A percentile compares a stretch with the other conserved stretches of the same genome.
Conservation (phyloP, 2,797 vertebrate genomes). For the Helarctos malayanus region DNA sequence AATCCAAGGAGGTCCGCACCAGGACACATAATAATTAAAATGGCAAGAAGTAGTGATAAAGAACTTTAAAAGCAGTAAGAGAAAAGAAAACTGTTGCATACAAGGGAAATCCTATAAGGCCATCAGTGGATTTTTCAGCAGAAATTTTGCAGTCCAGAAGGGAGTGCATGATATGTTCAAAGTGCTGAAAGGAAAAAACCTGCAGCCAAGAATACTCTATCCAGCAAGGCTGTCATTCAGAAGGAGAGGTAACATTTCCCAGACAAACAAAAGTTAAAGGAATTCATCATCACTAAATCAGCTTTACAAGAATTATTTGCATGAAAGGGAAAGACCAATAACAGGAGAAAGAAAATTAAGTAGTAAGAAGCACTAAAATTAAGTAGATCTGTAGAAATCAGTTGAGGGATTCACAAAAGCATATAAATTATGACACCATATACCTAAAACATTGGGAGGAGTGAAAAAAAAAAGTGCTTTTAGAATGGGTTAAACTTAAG, state of each 20-base stretch:
- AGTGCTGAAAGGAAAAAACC: background rate
- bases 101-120: background rate
- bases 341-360: background rate
- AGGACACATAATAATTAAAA: background rate
- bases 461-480: background rate
- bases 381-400: background rate
- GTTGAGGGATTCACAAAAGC: background rate
- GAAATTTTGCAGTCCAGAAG: background rate
- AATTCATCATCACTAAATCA: background rate
- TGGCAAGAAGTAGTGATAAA: background rate
- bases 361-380: background rate
- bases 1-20: background rate
- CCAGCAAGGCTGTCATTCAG: background rate
- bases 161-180: background rate
- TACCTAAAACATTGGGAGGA: background rate
- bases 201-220: background rate
- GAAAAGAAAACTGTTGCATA: background rate
- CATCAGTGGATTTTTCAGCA: background rate
- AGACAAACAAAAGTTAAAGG: background rate
- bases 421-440: background rate
- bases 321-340: background rate
- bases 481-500: background rate
- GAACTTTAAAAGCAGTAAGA: background rate
- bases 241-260: background rate
- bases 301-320: background rate